phyloP scores from a whole-genome alignment of 2,113 vertebrate genomes.

The Aegotheles bennettii region DNA sequence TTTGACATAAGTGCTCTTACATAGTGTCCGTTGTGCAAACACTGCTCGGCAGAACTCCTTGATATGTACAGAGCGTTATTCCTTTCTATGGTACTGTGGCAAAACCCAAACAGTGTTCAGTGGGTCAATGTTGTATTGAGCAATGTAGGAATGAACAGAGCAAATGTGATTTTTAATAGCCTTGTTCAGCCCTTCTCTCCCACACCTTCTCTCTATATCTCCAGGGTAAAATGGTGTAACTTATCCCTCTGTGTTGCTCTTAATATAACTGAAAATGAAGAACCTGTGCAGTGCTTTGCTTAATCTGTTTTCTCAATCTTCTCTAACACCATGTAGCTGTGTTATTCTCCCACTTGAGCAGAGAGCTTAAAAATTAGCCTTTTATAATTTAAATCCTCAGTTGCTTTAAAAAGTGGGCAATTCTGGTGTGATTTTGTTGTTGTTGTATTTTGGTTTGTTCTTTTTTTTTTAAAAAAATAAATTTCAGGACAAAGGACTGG shows the following conservation, averaged over 20 bases:
- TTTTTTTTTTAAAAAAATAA: background rate
- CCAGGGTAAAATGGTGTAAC: background rate
- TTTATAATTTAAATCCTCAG: background rate
- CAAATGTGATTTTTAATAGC: background rate
- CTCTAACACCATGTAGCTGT: background rate
- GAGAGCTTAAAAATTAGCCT: background rate
- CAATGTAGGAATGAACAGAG: background rate
- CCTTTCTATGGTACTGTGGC: background rate
- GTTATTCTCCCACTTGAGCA: background rate
- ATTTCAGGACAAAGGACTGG: background rate
- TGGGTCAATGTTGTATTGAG: background rate
- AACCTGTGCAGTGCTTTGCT: background rate
- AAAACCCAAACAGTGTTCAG: background rate
- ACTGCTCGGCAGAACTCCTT: background rate
- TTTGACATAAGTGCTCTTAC: background rate
- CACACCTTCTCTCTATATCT: background rate
- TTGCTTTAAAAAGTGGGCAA: background rate
- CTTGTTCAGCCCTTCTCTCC: background rate
- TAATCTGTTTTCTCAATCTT: background rate
- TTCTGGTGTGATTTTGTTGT: too few species aligned
- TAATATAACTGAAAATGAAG: background rate
- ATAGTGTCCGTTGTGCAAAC: background rate
- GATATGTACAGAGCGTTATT: background rate
- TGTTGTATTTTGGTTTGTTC: too few species aligned
- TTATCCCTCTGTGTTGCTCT: background rate